Base-by-base conservation (phyloP, 2,113 vertebrate species). In the Sinocyclocheilus rhinocerous region DNA sequence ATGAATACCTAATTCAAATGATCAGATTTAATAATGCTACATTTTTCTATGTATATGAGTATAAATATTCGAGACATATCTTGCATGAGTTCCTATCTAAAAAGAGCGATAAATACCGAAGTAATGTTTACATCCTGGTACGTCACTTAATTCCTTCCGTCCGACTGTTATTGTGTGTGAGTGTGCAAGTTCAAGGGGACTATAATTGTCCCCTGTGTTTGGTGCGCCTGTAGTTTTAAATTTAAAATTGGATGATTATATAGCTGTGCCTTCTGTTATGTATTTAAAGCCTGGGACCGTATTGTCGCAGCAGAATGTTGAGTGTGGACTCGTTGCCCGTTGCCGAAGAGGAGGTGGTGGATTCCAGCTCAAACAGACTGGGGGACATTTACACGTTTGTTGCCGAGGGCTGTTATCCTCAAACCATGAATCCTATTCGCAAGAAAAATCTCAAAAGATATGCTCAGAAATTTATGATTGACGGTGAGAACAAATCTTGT, bases 381-480 rank as follows among this genome's bases (percentile, higher is more conserved):
- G 95, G 95, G 15, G 97, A 97, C 77, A 96, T 98, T 57, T 97
- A 96, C 93, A 94, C 94, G 7, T 95, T 97, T 82, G 93, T 98
- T 83, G 92, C 96, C 1, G 95, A 97, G 73, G 97, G 97, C 76
- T 93, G 93, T 84, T 97, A 96, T 87, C 96, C 97, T 0, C 93
- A 95, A 72, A 92, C 94, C 7, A 96, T 97, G 94, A 95, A 95
- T 88, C 95, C 96, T 65, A 92, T 97, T 87, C 92, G 95, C 26
- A 96, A 95, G 91, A 97, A 97, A 86, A 98, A 97, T 84, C 95
- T 98, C 3, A 97, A 95, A 88, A 93, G 92, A 93, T 95, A 96
- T 89, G 96, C 97, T 0, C 95, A 95, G 94, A 98, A 98, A 79
- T 98, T 97, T 39, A 90, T 93, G 4, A 91, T 95, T 29, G 96